Conservation (phyloP, 1,140 invertebrate species). For the Drosophila sp. region DNA sequence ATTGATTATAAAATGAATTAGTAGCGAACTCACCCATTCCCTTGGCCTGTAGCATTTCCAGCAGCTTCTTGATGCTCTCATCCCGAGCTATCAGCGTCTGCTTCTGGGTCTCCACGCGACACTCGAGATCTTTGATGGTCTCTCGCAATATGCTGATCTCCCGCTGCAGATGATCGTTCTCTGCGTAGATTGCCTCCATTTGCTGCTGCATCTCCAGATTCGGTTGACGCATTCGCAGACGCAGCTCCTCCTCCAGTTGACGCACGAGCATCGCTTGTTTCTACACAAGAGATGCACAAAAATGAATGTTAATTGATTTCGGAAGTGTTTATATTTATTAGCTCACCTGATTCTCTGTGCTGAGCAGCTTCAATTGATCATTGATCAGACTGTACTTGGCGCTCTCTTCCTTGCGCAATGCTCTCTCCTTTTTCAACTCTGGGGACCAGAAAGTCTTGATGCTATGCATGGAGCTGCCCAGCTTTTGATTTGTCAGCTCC, state of each 20-base stretch:
- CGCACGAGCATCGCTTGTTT: slow-evolving; percentile 98
- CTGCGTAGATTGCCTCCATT: slow-evolving; percentile 95
- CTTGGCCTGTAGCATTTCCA: slow-evolving; percentile 99
- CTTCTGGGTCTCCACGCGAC: slow-evolving; percentile 98
- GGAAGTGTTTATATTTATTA: not conserved
- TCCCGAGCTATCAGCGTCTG: slow-evolving; percentile 97
- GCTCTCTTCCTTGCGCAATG: slow-evolving; percentile 98
- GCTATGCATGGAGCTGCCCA: slow-evolving; percentile 99
- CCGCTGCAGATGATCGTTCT: slow-evolving; percentile 97
- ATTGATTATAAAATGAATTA: too few species aligned
- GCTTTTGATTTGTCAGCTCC: slow-evolving; percentile 98
- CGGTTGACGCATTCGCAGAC: slow-evolving; percentile 93
- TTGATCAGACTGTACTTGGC: slow-evolving; percentile 98
- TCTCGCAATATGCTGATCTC: slow-evolving; percentile 97
- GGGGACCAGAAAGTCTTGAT: slow-evolving; percentile 99
- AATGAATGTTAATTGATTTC: not conserved
- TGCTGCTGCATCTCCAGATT: slow-evolving; percentile 96
- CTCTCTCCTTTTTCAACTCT: slow-evolving; percentile 98
- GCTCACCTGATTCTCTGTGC: slow-evolving; percentile 98
- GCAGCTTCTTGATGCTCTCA: slow-evolving; percentile 98
- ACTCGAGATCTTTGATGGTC: slow-evolving; percentile 97
- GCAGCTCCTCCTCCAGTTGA: slow-evolving; percentile 96
- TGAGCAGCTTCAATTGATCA: slow-evolving; percentile 97
- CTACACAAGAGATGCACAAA: slow-evolving; percentile 85
- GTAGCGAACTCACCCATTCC: slow-evolving; percentile 92